A percentile compares a stretch with the other conserved stretches of the same genome.
These are phyloP conservation scores for Premnoplex brunnescens DNA, from an alignment of 2,797 vertebrate genomes.

Conservation along the genomic window DNA sequence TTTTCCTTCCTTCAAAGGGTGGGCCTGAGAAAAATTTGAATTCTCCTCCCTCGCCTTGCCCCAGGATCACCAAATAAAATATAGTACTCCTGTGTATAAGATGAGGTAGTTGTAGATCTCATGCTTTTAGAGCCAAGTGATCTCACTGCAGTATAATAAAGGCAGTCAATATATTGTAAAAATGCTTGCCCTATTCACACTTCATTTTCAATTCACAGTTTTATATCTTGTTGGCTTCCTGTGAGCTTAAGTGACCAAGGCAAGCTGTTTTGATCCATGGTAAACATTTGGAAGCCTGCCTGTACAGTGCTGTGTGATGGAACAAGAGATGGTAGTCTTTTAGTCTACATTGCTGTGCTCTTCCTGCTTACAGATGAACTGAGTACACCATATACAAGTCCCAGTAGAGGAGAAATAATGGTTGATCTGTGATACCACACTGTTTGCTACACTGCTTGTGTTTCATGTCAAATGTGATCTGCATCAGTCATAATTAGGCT, in stretches of 20 bases:
- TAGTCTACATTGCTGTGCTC: neutral
- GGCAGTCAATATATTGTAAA: neutral
- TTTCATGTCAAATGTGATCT: neutral
- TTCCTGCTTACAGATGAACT: neutral
- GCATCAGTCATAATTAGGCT: neutral
- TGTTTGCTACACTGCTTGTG: neutral
- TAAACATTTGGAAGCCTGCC: neutral
- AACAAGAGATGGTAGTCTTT: neutral
- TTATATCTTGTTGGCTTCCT: neutral
- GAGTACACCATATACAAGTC: neutral
- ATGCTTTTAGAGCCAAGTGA: neutral
- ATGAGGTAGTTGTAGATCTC: slow-evolving; percentile 11
- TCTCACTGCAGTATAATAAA: slow-evolving; percentile 7
- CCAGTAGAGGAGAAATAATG: neutral
- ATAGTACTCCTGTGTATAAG: neutral
- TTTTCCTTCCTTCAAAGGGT: neutral
- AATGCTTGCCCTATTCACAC: neutral
- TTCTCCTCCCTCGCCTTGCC: neutral
- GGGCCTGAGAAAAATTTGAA: neutral
- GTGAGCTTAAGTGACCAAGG: neutral
- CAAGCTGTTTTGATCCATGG: neutral
- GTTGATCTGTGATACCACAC: neutral
- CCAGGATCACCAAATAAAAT: neutral
- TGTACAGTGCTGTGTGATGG: too few relatives aligned
- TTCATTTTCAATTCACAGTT: neutral